These are phyloP conservation scores for Chouioia cunea DNA, from an alignment of 2,888 invertebrate genomes.

Conservation along the genomic window DNA sequence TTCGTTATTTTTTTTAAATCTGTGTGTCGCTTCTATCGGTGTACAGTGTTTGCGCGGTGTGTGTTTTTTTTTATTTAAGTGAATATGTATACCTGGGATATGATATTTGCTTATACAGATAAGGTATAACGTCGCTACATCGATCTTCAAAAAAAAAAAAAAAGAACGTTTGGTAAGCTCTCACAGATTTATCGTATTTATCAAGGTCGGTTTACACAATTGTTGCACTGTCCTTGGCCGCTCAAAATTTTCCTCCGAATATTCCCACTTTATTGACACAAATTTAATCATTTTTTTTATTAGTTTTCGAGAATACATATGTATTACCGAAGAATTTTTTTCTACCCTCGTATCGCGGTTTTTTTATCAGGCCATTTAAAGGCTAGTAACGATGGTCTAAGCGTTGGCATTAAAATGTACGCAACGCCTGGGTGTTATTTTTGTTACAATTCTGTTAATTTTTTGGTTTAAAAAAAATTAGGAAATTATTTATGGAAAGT, in stretches of 20 bases:
- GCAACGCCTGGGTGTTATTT: not conserved
- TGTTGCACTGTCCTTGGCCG: not conserved
- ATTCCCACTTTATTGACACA: slow-evolving; percentile 9
- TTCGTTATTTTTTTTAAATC: not conserved
- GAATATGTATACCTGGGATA: not conserved
- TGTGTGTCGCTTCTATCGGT: not conserved
- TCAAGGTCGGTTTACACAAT: slow-evolving; percentile 18
- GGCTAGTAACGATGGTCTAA: too few relatives aligned
- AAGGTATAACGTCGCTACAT: not conserved
- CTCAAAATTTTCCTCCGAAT: not conserved
- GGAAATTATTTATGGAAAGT: not conserved
- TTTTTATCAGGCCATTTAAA: too few relatives aligned
- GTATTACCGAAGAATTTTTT: too few relatives aligned
- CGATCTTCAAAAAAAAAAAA: not conserved
- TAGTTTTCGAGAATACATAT: not conserved
- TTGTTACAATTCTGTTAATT: slow-evolving; percentile 10
- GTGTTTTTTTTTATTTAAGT: not conserved
- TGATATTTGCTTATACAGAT: not conserved
- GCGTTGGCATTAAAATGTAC: too few relatives aligned
- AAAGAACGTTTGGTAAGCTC: slow-evolving; percentile 27
- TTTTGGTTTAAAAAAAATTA: not conserved
- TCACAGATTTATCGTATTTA: not conserved
- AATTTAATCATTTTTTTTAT: not conserved
- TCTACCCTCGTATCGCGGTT: too few relatives aligned
- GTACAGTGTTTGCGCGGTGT: not conserved